These are phyloP conservation scores for Pandemis heparana DNA, from an alignment of 2,888 invertebrate species.

Conservation along the genomic window DNA sequence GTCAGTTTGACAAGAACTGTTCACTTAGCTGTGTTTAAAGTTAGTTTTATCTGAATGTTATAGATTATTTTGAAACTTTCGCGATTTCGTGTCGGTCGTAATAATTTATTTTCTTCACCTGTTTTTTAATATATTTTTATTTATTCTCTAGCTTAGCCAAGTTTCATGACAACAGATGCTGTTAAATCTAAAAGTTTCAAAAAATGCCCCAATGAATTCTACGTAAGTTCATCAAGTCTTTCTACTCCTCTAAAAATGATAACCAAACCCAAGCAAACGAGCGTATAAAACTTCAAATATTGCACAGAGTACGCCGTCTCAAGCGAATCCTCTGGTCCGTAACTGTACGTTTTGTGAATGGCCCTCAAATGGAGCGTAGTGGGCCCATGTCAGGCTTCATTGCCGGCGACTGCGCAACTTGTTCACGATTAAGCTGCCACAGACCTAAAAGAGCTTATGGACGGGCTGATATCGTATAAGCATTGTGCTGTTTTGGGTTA, in stretches of 20 bases:
- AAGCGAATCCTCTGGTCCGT: conserved; percentile 24
- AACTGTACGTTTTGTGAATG: conserved; percentile 68
- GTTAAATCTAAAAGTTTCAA: not conserved
- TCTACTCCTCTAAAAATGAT: too few species aligned
- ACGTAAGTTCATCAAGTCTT: too few species aligned
- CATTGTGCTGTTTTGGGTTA: not conserved
- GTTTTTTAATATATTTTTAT: too few species aligned
- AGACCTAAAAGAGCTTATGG: not conserved
- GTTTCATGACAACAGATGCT: too few species aligned
- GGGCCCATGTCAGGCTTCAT: conserved; percentile 69
- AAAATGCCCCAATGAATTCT: not conserved
- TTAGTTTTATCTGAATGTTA: not conserved
- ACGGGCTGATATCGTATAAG: not conserved
- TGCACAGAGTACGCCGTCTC: conserved; percentile 8
- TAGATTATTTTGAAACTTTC: not conserved
- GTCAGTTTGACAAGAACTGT: conserved; percentile 2
- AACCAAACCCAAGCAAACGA: not conserved
- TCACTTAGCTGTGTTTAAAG: not conserved
- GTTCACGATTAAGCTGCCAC: conserved; percentile 9
- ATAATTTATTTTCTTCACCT: too few species aligned
- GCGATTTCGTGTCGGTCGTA: too few species aligned
- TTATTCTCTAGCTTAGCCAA: too few species aligned
- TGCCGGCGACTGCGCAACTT: conserved; percentile 49
- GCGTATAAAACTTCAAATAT: not conserved
- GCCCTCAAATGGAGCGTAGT: conserved; percentile 73